phyloP scores from a whole-genome alignment of 2,113 vertebrate genomes.

The Cnemophilus loriae region DNA sequence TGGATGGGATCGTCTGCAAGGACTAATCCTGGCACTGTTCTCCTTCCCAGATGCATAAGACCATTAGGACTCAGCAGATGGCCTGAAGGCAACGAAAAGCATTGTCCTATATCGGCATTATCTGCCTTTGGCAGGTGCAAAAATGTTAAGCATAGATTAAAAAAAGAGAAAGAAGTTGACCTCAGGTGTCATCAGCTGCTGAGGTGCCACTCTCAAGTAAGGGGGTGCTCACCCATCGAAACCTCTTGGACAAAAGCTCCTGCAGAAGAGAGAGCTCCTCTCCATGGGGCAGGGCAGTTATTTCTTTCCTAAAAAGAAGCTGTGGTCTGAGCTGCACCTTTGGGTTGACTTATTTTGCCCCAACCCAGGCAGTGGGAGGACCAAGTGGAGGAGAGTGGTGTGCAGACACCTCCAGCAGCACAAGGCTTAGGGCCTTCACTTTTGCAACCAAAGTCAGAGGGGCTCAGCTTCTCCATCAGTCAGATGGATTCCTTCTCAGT shows the following conservation, averaged over 20 bases:
- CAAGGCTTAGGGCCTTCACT: background rate
- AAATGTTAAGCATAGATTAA: background rate
- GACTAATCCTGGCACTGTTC: fast-evolving
- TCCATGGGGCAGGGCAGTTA: fast-evolving
- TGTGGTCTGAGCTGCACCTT: fast-evolving
- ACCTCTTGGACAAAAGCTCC: background rate
- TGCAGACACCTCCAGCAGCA: background rate
- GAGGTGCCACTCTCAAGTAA: background rate
- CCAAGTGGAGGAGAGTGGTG: fast-evolving
- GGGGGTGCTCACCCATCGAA: background rate
- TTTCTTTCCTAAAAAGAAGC: background rate
- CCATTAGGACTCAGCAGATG: background rate
- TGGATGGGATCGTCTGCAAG: fast-evolving
- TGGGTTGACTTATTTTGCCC: background rate
- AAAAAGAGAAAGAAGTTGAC: background rate
- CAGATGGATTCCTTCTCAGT: background rate
- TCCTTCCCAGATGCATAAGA: background rate
- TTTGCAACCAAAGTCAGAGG: background rate
- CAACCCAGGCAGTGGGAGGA: background rate
- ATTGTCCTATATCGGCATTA: background rate
- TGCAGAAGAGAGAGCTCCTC: background rate
- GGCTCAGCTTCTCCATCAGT: background rate
- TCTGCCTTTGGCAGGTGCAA: background rate
- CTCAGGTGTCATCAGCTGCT: background rate
- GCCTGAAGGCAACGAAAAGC: background rate